Base-by-base conservation (phyloP, 53 echinoderm and acorn worm genomes). In the Zoroaster sp. region DNA sequence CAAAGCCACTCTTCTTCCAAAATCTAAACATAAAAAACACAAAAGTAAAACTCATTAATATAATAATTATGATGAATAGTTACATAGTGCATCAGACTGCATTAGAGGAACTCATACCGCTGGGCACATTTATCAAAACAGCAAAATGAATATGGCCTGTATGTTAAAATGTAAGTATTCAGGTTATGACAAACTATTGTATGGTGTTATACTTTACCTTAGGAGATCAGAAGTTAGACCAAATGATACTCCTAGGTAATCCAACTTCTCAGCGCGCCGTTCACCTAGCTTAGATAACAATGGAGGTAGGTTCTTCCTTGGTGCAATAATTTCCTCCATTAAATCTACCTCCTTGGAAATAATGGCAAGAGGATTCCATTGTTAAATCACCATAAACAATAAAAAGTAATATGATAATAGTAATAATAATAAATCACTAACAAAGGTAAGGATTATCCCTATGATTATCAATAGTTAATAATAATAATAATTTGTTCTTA, bases 191-290 rank as follows among this genome's bases (percentile, higher is more conserved):
- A n/a, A n/a, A n/a, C n/a, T n/a, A n/a, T n/a, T n/a, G n/a, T n/a
- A n/a, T n/a, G n/a, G n/a, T n/a, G n/a, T n/a, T n/a, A n/a, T n/a
- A n/a, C 10, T 75, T 93, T 91, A 98, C 98, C 94, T 95, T 43
- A 98, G 93, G 13, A 98, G 81, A 13, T 93, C 89, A 38, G 95
- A 93, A 1, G 98, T 98, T 33, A 98, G 83, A 1, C 98, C 98
- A 90, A 89, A 98, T 28, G 98, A 98, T 43, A 98, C 98, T 0
- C 98, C 98, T 3, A 98, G 88, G 85, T 98, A 98, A 74, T 98
- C 94, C n/a, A 98, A 74, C 35, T 90, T 92, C 80, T 98, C 98
- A 2, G 98, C 98, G 35, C 88, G 89, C 75, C 98, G 87, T 81
- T 98, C 98, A 66, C 89, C 94, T 65, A 98, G 83, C 77, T 98